Conservation (phyloP, 2,797 vertebrate genomes). For the Protosalanx chinensis region DNA sequence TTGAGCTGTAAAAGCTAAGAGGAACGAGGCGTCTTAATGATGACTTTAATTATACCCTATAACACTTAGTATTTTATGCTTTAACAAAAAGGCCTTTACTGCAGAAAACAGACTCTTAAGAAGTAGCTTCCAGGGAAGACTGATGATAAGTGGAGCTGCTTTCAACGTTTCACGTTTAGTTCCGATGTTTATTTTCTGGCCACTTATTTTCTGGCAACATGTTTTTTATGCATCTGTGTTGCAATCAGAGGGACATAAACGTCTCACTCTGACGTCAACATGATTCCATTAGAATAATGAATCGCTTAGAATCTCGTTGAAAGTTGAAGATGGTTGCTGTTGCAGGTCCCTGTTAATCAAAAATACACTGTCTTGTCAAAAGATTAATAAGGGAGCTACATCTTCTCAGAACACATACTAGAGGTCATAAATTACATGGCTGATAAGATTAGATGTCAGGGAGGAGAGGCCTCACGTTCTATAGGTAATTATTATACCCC, state of each 20-base stretch:
- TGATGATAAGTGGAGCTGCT: background rate
- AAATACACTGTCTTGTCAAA: constrained; percentile 51
- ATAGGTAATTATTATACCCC: constrained; percentile 51
- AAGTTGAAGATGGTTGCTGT: constrained; percentile 51
- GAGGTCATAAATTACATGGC: constrained; percentile 47
- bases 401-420: constrained; percentile 42
- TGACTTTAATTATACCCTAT: constrained; percentile 39
- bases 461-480: constrained; percentile 37
- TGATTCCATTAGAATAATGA: constrained; percentile 52
- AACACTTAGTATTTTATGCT: constrained; percentile 45
- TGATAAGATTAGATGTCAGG: constrained; percentile 49
- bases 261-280: constrained; percentile 39
- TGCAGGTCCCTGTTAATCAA: constrained; percentile 57
- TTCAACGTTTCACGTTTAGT: background rate
- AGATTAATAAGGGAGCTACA: constrained; percentile 47
- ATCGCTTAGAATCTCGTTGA: constrained; percentile 56
- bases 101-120: constrained; percentile 22
- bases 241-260: constrained; percentile 52
- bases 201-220: background rate
- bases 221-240: constrained; percentile 52
- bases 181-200: too few relatives aligned
- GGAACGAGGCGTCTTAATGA: constrained; percentile 34
- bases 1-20: constrained; percentile 36
- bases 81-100: constrained; percentile 42
- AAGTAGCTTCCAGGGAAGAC: constrained; percentile 15